Percentiles rank a stretch among this genome's conserved stretches.
phyloP scores from a whole-genome alignment of 2,113 vertebrate genomes.

The Scomber colias region DNA sequence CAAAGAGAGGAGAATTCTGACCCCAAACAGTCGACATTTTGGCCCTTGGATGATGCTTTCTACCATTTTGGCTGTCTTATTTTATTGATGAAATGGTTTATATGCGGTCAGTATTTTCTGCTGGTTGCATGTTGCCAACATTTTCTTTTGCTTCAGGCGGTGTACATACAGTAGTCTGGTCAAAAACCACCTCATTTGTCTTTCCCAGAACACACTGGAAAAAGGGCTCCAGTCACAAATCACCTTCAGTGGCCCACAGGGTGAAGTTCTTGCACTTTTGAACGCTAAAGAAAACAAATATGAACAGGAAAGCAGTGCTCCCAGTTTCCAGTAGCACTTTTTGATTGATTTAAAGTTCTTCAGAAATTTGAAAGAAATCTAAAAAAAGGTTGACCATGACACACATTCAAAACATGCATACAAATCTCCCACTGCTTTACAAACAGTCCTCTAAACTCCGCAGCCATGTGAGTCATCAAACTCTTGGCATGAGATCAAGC shows the following conservation, averaged over 20 bases:
- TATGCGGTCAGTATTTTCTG: slow-evolving; percentile 50
- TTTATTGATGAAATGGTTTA: slow-evolving; percentile 29
- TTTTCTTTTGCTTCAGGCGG: slow-evolving; percentile 37
- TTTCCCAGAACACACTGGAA: slow-evolving; percentile 44
- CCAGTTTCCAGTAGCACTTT: slow-evolving; percentile 51
- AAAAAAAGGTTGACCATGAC: slow-evolving; percentile 30
- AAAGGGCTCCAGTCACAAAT: slow-evolving; percentile 57
- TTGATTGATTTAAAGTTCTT: slow-evolving; percentile 42
- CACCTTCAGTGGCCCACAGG: slow-evolving; percentile 38
- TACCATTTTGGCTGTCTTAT: slow-evolving; percentile 15
- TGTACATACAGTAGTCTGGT: slow-evolving; percentile 28
- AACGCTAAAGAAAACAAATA: slow-evolving; percentile 57
- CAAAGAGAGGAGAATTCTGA: neutral
- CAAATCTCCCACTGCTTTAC: slow-evolving; percentile 14
- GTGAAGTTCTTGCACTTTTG: slow-evolving; percentile 46
- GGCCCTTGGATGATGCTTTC: slow-evolving; percentile 13
- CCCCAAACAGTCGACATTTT: slow-evolving; percentile 9
- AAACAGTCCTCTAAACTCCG: slow-evolving; percentile 36
- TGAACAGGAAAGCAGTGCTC: slow-evolving; percentile 16
- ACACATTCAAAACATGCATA: slow-evolving; percentile 39
- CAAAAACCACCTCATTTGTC: slow-evolving; percentile 41
- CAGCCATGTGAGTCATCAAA: slow-evolving; percentile 54
- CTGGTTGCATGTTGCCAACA: slow-evolving; percentile 33
- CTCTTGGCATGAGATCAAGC: slow-evolving; percentile 65
- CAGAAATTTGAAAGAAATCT: slow-evolving; percentile 15